Conservation (phyloP, 1,140 invertebrate species). For the Zaprionus nigranus region DNA sequence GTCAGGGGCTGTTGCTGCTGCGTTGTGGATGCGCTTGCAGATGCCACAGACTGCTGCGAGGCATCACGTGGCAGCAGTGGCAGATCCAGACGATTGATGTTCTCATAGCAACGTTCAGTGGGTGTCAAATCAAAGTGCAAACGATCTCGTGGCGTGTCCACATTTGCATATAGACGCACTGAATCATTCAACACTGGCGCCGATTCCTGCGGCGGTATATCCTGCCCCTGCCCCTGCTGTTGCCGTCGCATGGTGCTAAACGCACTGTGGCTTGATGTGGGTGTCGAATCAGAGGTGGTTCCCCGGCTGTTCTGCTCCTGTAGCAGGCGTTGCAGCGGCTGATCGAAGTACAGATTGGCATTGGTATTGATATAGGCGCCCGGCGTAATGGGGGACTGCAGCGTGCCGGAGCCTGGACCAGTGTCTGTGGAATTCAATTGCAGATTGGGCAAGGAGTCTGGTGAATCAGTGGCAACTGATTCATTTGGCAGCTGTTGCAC, state of each 20-base stretch:
- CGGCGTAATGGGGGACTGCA: conserved; percentile 56
- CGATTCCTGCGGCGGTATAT: conserved; percentile 84
- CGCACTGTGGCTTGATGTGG: conserved; percentile 67
- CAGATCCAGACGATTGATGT: conserved; percentile 66
- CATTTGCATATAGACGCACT: conserved; percentile 74
- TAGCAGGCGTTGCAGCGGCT: conserved; percentile 57
- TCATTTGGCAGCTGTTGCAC: conserved; percentile 13
- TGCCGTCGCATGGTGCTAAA: conserved; percentile 70
- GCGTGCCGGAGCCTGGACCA: not conserved
- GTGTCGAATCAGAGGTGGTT: conserved; percentile 27
- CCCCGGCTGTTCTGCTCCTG: conserved; percentile 49
- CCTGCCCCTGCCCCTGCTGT: conserved; percentile 76
- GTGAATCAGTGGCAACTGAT: conserved; percentile 71
- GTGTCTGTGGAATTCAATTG: conserved; percentile 8
- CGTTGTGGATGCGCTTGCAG: conserved; percentile 1
- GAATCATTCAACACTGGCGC: conserved; percentile 69
- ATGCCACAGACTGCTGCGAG: conserved; percentile 39
- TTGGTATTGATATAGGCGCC: conserved; percentile 49
- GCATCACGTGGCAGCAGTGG: conserved; percentile 46
- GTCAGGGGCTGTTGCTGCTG: conserved; percentile 44
- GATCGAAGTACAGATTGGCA: conserved; percentile 72
- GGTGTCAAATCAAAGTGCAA: conserved; percentile 46
- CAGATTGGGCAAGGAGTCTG: conserved; percentile 85
- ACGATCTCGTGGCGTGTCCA: conserved; percentile 53
- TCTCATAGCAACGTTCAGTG: conserved; percentile 74